Percentiles rank a stretch among this genome's conserved stretches.
Conservation (phyloP, 1,140 invertebrate species). For the Trigoniulus corallinus region DNA sequence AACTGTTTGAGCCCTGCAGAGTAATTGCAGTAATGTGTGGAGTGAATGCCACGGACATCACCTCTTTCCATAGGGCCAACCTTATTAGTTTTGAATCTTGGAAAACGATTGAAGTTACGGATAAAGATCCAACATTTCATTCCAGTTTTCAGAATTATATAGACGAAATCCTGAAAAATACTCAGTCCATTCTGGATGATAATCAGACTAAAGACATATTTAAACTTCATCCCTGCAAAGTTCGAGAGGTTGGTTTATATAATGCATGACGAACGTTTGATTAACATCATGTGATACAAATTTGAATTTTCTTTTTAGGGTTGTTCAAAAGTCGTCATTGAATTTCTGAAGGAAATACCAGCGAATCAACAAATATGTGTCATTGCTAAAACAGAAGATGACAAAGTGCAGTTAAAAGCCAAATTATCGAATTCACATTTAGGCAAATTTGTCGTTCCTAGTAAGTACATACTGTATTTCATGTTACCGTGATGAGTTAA, state of each 20-base stretch:
- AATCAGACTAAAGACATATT: conserved; percentile 39
- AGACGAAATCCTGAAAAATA: conserved; percentile 42
- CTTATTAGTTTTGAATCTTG: conserved; percentile 53
- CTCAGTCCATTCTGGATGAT: conserved; percentile 37
- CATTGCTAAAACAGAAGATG: conserved; percentile 10
- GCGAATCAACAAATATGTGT: conserved; percentile 7
- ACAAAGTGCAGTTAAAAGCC: conserved; percentile 7
- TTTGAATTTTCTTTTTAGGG: background rate
- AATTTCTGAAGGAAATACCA: background rate
- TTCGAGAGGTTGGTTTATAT: conserved; percentile 55
- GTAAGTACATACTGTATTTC: no score
- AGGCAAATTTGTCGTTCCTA: conserved; percentile 14
- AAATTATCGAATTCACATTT: conserved; percentile 14
- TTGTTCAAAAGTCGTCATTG: background rate
- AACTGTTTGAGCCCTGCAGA: conserved; percentile 45
- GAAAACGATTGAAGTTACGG: conserved; percentile 53
- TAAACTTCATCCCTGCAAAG: conserved; percentile 59
- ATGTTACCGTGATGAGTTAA: no score
- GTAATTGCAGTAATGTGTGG: conserved; percentile 61
- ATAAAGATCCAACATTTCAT: conserved; percentile 62
- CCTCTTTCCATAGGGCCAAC: conserved; percentile 32
- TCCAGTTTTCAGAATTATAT: conserved; percentile 58
- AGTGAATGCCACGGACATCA: conserved; percentile 41
- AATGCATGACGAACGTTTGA: conserved; percentile 24
- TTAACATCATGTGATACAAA: background rate